phyloP scores from a whole-genome alignment of 2,888 invertebrate genomes.

The Meghimatium bilineatum region DNA sequence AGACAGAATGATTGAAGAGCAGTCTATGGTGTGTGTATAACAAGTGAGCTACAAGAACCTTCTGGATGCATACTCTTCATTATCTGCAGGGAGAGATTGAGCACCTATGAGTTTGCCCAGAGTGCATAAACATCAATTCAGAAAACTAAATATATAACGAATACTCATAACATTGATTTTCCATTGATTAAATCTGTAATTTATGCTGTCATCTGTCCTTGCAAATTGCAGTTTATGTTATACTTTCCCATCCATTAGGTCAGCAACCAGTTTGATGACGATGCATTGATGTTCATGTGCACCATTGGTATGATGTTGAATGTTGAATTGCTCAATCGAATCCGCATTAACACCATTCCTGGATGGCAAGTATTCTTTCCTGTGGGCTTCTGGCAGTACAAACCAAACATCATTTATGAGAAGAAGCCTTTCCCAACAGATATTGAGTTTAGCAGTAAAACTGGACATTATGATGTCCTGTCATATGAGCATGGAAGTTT shows the following conservation, averaged over 20 bases:
- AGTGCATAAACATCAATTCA: too few relatives aligned
- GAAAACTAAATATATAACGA: too few relatives aligned
- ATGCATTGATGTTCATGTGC: slow-evolving; percentile 77
- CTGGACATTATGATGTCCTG: slow-evolving; percentile 87
- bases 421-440: slow-evolving; percentile 69
- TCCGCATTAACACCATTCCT: slow-evolving; percentile 94
- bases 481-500: slow-evolving; percentile 87
- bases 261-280: slow-evolving; percentile 84
- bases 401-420: slow-evolving; percentile 81
- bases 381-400: slow-evolving; percentile 92
- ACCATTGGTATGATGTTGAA: slow-evolving; percentile 71
- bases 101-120: too few relatives aligned
- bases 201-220: too few relatives aligned
- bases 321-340: slow-evolving; percentile 87
- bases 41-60: too few relatives aligned
- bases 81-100: too few relatives aligned
- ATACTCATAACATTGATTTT: too few relatives aligned
- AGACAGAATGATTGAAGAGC: too few relatives aligned
- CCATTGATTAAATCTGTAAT: too few relatives aligned
- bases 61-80: too few relatives aligned
- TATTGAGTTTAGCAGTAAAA: slow-evolving; percentile 72
- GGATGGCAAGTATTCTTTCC: slow-evolving; percentile 93
- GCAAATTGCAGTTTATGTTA: not conserved
- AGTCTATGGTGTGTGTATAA: too few relatives aligned
- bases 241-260: slow-evolving; percentile 26